Evolutionary conservation across 1,140 invertebrate species (phyloP), one percentile per base, ranked within the genome.

Genomic region (Tyrophagus putrescentiae): DNA sequence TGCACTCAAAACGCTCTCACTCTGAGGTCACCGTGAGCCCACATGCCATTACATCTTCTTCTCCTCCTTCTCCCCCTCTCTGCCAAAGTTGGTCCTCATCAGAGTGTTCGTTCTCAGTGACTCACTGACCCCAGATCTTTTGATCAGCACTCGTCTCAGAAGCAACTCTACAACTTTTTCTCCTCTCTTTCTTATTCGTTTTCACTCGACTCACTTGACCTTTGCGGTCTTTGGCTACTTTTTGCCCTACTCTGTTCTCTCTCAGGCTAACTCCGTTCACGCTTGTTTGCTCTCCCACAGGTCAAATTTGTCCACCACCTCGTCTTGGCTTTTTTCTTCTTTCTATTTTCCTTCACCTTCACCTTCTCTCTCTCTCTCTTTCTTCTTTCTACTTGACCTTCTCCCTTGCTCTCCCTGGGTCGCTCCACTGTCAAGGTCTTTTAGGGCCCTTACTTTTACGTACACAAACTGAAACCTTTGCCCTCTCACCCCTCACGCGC

Each of bases 211-310:
- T 48, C 45, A 48, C 45, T 48, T 48, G 45, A 48, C 45, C 45
- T 48, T 29, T 9, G 7, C 21, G 7, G 45, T 48, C 18, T 7
- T 21, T 48, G 7, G 45, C 45, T 48, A 25, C 7, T 48, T 7
- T 21, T 21, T 25, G 7, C 45, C 23, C 36, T 39, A 39, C 36
- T 48, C 21, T 21, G 13, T 9, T 48, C 45, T 7, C 31, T 21
- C 7, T 21, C 45, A 25, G 45, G 23, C 45, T n/a, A n/a, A n/a
- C n/a, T n/a, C 45, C 45, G 7, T 48, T 48, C 45, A 48, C 45
- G 45, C 45, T 48, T 48, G 45, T 48, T 48, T 48, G 18, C 45
- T 48, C 45, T 48, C 45, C 45, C 45, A 48, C 45, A 48, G 45
- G 45, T 48, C 45, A 48, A 48, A 48, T 48, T 48, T 48, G 45